Evolutionary conservation across 2,888 invertebrate genomes (phyloP).

Genomic region (Temnothorax unifasciatus): DNA sequence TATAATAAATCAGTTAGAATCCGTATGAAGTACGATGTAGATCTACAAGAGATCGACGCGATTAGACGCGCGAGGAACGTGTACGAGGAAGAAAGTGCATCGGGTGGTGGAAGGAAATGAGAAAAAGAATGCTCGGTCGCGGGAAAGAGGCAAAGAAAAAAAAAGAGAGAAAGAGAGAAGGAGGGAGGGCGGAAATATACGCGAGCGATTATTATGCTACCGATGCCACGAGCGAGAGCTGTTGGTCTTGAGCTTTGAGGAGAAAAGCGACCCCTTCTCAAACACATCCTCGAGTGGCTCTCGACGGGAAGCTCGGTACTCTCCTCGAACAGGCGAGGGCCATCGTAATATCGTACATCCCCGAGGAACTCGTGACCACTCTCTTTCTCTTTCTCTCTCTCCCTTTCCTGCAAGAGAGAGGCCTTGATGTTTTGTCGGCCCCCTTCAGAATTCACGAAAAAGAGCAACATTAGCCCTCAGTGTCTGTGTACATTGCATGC

Average conservation of each 20-base stretch:
- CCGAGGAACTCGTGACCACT: conserved; percentile 74
- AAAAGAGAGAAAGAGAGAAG: conserved; percentile 27
- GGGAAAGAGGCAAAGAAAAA: conserved; percentile 16
- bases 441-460: conserved; percentile 73
- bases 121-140: conserved; percentile 37
- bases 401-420: conserved; percentile 47
- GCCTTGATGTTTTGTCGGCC: conserved; percentile 81
- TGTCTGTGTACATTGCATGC: conserved; percentile 65
- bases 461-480: conserved; percentile 68
- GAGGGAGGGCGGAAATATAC: conserved; percentile 43
- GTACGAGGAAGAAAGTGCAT: conserved; percentile 50
- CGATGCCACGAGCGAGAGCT: conserved; percentile 78
- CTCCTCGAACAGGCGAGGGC: conserved; percentile 71
- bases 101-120: conserved; percentile 34
- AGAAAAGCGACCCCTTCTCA: conserved; percentile 78
- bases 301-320: conserved; percentile 81
- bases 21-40: conserved; percentile 55
- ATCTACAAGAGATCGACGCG: conserved; percentile 57
- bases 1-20: conserved; percentile 54
- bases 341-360: conserved; percentile 79
- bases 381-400: conserved; percentile 38
- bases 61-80: conserved; percentile 54
- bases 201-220: conserved; percentile 79
- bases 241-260: conserved; percentile 77
- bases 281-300: conserved; percentile 80